Evolutionary conservation across 2,888 invertebrate genomes (phyloP).

Genomic region (Osedax fenrisi): DNA sequence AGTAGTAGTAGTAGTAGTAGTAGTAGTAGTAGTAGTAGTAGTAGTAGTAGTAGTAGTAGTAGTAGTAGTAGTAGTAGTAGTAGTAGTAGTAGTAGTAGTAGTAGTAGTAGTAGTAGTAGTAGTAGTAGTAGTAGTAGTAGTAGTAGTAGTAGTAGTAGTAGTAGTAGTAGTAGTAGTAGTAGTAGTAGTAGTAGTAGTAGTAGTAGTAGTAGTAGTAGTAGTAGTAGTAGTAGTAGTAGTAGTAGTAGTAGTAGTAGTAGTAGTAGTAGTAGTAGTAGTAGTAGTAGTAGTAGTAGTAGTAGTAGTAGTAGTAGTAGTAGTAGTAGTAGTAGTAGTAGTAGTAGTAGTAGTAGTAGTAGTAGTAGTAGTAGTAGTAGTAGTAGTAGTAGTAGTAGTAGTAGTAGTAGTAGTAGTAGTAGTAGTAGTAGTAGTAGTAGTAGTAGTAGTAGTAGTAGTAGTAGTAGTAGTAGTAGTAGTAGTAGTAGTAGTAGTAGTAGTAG

Average conservation of each 20-base stretch:
- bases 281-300: background rate
- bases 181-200: background rate
- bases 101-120: background rate
- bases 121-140: background rate
- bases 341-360: background rate
- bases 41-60: no score
- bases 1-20: no score
- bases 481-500: background rate
- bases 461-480: background rate
- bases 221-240: background rate
- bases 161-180: conserved; percentile 2
- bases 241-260: background rate
- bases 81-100: background rate
- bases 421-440: background rate
- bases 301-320: background rate
- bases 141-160: background rate
- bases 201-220: conserved; percentile 2
- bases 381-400: background rate
- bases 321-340: background rate
- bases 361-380: background rate
- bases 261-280: background rate
- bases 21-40: no score
- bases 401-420: conserved; percentile 2
- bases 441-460: conserved; percentile 2
- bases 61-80: conserved; percentile 2